Evolutionary conservation across 2,888 invertebrate genomes (phyloP).

Genomic region (Sthenelais limicola): DNA sequence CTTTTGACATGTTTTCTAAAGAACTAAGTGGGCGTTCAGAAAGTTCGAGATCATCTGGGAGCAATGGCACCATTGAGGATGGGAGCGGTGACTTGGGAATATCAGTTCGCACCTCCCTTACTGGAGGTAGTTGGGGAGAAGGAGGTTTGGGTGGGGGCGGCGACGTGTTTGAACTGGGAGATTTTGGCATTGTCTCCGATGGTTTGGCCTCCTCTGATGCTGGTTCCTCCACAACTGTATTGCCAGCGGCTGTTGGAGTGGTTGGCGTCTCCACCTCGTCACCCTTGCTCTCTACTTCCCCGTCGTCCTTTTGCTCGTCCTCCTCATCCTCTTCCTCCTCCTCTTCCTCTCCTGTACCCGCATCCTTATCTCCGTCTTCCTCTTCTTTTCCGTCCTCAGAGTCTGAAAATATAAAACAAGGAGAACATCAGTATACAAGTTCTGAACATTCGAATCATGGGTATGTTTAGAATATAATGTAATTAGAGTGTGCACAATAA

Average conservation of each 20-base stretch:
- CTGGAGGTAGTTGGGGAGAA: constrained; percentile 1
- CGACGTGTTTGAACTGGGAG: background rate
- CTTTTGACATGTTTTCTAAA: constrained; percentile 31
- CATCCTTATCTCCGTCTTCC: constrained; percentile 41
- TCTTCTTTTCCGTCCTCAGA: constrained; percentile 32
- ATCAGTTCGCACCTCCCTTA: background rate
- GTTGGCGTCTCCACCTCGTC: background rate
- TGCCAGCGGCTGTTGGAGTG: background rate
- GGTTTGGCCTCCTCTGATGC: background rate
- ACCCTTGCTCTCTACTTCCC: background rate
- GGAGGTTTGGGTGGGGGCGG: constrained; percentile 8
- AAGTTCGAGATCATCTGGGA: constrained; percentile 22
- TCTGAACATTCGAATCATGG: no score
- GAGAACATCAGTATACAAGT: no score
- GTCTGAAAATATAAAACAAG: constrained; percentile 28
- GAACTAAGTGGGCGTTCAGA: constrained; percentile 33
- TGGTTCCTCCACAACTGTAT: background rate
- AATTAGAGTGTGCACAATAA: no score
- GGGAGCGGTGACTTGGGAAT: no score
- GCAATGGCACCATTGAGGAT: background rate
- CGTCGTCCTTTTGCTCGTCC: constrained; percentile 39
- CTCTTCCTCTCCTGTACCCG: constrained; percentile 42
- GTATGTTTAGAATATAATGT: no score
- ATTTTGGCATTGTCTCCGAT: background rate
- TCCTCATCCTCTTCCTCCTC: constrained; percentile 42